Evolutionary conservation across 2,113 vertebrate species (phyloP).

Genomic region (Caretta caretta): DNA sequence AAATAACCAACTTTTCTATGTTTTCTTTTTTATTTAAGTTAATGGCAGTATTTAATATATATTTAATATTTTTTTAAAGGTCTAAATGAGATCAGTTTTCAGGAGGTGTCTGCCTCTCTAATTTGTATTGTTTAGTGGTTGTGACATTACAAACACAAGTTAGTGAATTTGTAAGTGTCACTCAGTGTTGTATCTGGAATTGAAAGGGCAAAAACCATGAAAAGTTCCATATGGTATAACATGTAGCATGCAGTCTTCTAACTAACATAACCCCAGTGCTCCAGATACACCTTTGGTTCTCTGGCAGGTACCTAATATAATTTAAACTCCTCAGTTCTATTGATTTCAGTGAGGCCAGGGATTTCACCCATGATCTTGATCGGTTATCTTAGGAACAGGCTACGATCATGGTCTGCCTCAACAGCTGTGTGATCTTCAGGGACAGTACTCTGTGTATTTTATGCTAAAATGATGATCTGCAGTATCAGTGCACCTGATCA

Average conservation of each 20-base stretch:
- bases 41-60: background rate
- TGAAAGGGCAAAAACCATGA: background rate
- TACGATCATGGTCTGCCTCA: background rate
- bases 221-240: background rate
- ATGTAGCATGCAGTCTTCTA: accelerated
- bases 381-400: background rate
- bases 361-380: background rate
- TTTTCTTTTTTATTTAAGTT: background rate
- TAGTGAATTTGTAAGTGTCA: background rate
- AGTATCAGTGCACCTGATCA: background rate
- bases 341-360: background rate
- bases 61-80: background rate
- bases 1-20: background rate
- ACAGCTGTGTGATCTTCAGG: background rate
- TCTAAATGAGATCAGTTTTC: background rate
- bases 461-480: background rate
- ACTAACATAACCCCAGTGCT: background rate
- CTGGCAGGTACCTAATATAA: background rate
- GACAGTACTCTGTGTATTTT: background rate
- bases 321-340: background rate
- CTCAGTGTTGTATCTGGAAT: background rate
- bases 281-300: background rate
- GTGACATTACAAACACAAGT: background rate
- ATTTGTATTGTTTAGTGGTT: background rate
- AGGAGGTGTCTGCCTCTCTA: background rate